Evolutionary conservation across 2,113 vertebrate genomes (phyloP), one percentile per base, ranked within the genome.

Genomic region (Pimephales promelas): DNA sequence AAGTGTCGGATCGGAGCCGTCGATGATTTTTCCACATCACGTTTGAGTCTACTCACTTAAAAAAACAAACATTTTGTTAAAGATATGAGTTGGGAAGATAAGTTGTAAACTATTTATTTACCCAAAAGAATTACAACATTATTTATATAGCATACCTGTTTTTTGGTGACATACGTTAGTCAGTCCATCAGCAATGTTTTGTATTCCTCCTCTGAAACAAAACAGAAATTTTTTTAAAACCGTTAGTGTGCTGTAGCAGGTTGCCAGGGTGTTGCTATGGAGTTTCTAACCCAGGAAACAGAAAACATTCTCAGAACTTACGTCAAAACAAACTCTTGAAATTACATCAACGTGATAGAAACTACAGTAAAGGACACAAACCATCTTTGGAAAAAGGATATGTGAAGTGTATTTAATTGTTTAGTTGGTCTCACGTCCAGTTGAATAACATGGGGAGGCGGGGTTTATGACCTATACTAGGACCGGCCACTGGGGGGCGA

Each of bases 201-300:
- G 94, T 90, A 93, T 89, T 11, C 87, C 89, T 1, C 87, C 91
- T 5, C 94, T 95, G 83, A 43, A 74, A 89, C 79, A 4, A 81
- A 24, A 28, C 77, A 83, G 3, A 80, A 6, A 75, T 31, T 31
- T n/a, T 31, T 26, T 28, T 3, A 49, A 74, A 24, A 72, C 16
- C 4, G 20, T 4, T 68, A 68, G 18, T 3, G 18, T 36, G 4
- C 20, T 52, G 16, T 54, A 54, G 49, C 49, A 54, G 49, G 18
- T 54, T 54, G 16, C 49, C 49, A 52, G 16, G 49, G 16, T 54
- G 49, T 20, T 54, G 49, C 49, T 54, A 54, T 54, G 49, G 49
- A 6, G 49, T 54, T 20, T 18, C 16, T 49, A 49, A 16, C 14
- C 47, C 47, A 49, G 14, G 14, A 16, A 49, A 54, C 49, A 20